Evolutionary conservation across 2,888 invertebrate species (phyloP).

Genomic region (Parnassius glacialis): DNA sequence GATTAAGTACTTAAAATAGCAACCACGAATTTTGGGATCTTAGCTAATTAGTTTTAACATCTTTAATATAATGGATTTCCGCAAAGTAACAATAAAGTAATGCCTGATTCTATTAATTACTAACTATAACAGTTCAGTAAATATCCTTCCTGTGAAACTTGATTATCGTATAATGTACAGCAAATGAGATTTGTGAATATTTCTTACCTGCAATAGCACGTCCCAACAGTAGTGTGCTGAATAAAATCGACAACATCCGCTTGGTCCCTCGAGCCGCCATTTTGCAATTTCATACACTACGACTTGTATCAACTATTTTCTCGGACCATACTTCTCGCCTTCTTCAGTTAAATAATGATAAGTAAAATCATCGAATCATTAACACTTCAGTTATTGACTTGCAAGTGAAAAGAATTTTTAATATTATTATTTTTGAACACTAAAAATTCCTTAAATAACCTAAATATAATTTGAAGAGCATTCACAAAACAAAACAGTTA

Average conservation of each 20-base stretch:
- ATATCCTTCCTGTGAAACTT: no score
- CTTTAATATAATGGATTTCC: no score
- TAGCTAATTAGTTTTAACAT: no score
- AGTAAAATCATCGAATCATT: not conserved
- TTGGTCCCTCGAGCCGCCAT: conserved; percentile 61
- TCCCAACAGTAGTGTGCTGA: conserved; percentile 71
- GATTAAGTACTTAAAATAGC: no score
- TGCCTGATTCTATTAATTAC: no score
- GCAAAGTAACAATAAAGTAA: no score
- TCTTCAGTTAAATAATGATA: not conserved
- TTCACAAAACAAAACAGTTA: conserved; percentile 1
- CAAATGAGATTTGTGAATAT: no score
- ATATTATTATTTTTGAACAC: conserved; percentile 5
- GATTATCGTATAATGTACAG: no score
- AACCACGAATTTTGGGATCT: no score
- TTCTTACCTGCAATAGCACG: conserved; percentile 70
- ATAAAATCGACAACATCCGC: conserved; percentile 67
- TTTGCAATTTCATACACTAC: conserved; percentile 35
- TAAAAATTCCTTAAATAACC: not conserved
- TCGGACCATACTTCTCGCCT: conserved; percentile 9
- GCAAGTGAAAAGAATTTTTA: not conserved
- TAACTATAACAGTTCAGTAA: no score
- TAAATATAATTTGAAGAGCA: not conserved
- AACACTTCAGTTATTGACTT: not conserved
- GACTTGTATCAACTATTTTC: conserved; percentile 30